Base-by-base conservation (phyloP, 2,888 invertebrate genomes). In the Stenotaenia linearis region DNA sequence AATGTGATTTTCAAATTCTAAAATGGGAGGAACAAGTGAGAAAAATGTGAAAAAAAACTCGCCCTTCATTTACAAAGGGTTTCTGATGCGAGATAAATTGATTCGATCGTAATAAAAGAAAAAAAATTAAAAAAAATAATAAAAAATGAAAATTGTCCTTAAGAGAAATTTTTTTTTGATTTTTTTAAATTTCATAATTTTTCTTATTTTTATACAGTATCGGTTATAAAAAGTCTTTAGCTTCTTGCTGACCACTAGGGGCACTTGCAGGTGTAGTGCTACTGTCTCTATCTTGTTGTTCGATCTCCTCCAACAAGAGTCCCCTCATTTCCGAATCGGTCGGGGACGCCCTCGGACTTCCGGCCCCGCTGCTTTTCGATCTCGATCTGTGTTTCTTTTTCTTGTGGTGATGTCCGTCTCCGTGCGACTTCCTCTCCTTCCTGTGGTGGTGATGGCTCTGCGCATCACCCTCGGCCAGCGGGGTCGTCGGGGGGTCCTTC, bases 251-350 rank as follows among this genome's bases (percentile, higher is more conserved):
- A 40, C 77, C 77, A 45, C 40, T 32, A 30, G 80, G 69, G 61
- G 35, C 77, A 7, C 74, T 56, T n/a, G 40, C 75, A 74, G 81
- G 77, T 61, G 78, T 56, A 21, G 76, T 61, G 61, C 74, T 79
- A 77, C 77, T 79, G 18, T 79, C 80, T 32, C 75, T 92, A 91
- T 86, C 92, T 90, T 83, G 84, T 78, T 84, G 83, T 75, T 83
- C 84, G n/a, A 85, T 85, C 45, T 86, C 85, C 80, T 86, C 86
- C 61, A 86, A 86, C 23, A 84, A 83, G 82, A 85, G 85, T 23
- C 84, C 84, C 79, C 85, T 82, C 79, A 86, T 83, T 81, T 89
- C 88, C 23, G 89, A 89, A 83, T 89, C 89, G 82, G 90, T 90
- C n/a, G 90, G 87, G 83, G 80, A 86, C 82, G 83, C 86, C 86